phyloP scores from a whole-genome alignment of 2,888 invertebrate genomes.

The Caenorhabditis zanzibari region DNA sequence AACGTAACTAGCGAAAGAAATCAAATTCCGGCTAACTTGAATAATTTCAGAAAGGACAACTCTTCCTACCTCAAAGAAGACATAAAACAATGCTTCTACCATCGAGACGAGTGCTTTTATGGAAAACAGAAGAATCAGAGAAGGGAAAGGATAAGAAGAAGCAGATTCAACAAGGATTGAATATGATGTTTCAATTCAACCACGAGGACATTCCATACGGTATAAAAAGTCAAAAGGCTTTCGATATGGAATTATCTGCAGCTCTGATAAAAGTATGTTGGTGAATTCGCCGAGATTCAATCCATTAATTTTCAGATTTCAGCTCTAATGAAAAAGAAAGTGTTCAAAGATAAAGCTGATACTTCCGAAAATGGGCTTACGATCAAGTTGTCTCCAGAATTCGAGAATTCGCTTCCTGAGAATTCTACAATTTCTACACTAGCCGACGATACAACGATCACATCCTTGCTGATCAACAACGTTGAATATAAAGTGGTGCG shows the following conservation, averaged over 20 bases:
- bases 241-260: constrained; percentile 13
- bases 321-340: constrained; percentile 33
- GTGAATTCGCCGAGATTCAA: background rate
- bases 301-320: constrained; percentile 10
- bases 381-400: background rate
- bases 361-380: background rate
- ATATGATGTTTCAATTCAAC: constrained; percentile 29
- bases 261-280: constrained; percentile 18
- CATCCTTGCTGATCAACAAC: constrained; percentile 17
- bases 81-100: constrained; percentile 24
- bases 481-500: constrained; percentile 11
- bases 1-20: constrained; percentile 2
- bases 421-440: background rate
- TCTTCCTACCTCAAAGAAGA: background rate
- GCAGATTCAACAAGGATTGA: constrained; percentile 15
- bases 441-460: constrained; percentile 6
- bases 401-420: background rate
- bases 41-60: constrained; percentile 2
- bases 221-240: constrained; percentile 25
- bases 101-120: constrained; percentile 14
- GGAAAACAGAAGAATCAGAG: constrained; percentile 21
- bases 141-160: constrained; percentile 35
- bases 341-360: constrained; percentile 6
- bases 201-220: constrained; percentile 8
- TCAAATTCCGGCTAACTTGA: background rate